Percentiles rank a stretch among this genome's conserved stretches.
phyloP scores from a whole-genome alignment of 2,888 invertebrate species.

The Drosophila paranaensis region DNA sequence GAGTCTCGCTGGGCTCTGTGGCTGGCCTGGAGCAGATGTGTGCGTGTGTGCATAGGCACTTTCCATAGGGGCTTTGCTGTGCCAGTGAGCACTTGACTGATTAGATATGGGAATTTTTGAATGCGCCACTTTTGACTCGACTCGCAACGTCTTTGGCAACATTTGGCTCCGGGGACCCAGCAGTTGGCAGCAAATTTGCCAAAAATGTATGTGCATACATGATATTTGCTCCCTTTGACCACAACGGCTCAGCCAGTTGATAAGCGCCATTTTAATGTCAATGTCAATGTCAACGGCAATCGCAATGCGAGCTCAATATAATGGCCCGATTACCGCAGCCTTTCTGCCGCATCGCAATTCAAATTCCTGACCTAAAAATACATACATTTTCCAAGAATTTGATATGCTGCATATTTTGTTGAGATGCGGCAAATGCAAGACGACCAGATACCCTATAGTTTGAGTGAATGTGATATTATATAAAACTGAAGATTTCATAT shows the following conservation, averaged over 20 bases:
- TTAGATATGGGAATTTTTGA: slow-evolving; percentile 40
- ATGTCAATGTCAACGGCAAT: background rate
- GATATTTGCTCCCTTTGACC: background rate
- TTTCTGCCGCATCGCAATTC: background rate
- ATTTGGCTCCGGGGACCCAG: slow-evolving; percentile 1
- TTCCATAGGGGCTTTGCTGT: background rate
- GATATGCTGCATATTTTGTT: background rate
- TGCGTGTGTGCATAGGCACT: slow-evolving; percentile 1
- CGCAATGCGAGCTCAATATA: background rate
- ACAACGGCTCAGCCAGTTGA: background rate
- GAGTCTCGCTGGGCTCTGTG: background rate
- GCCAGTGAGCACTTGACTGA: slow-evolving; percentile 35
- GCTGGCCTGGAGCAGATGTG: background rate
- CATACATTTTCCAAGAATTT: background rate
- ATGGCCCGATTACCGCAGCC: background rate
- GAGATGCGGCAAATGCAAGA: background rate
- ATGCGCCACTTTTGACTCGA: slow-evolving; percentile 4
- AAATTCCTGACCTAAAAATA: background rate
- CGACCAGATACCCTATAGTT: background rate
- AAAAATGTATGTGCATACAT: background rate
- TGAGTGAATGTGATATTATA: background rate
- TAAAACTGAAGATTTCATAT: background rate
- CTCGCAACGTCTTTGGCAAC: slow-evolving; percentile 9
- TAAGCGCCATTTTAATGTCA: background rate
- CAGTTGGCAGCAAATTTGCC: background rate